phyloP scores from a whole-genome alignment of 2,113 vertebrate species.

The Theristicus caerulescens region DNA sequence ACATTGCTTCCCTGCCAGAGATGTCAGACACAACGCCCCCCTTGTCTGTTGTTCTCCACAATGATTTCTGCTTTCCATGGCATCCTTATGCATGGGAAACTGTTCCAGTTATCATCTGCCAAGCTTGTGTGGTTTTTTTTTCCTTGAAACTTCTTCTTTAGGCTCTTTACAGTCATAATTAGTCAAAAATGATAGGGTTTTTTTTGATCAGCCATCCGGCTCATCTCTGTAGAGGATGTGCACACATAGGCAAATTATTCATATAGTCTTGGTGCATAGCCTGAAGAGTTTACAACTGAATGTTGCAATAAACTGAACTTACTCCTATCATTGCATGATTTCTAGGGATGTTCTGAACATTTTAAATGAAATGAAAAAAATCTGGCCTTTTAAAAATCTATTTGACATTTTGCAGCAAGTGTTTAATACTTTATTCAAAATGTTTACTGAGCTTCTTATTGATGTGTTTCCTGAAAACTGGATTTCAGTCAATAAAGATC shows the following conservation, averaged over 20 bases:
- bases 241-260: background rate
- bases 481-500: background rate
- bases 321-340: background rate
- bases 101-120: background rate
- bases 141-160: background rate
- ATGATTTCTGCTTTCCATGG: background rate
- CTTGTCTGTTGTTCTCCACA: background rate
- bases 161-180: background rate
- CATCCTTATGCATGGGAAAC: background rate
- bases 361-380: background rate
- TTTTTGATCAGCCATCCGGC: background rate
- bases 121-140: background rate
- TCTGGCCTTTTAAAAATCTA: conserved; percentile 14
- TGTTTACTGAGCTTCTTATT: background rate
- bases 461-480: conserved; percentile 13
- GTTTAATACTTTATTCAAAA: conserved; percentile 26
- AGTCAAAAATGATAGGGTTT: background rate
- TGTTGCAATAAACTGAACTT: background rate
- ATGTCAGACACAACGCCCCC: background rate
- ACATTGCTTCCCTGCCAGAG: background rate
- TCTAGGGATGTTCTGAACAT: background rate
- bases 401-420: conserved; percentile 10
- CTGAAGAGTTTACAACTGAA: background rate
- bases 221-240: background rate
- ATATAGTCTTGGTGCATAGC: background rate